Base-by-base conservation (phyloP, 2,888 invertebrate species). In the Dasysyrphus tricinctus region DNA sequence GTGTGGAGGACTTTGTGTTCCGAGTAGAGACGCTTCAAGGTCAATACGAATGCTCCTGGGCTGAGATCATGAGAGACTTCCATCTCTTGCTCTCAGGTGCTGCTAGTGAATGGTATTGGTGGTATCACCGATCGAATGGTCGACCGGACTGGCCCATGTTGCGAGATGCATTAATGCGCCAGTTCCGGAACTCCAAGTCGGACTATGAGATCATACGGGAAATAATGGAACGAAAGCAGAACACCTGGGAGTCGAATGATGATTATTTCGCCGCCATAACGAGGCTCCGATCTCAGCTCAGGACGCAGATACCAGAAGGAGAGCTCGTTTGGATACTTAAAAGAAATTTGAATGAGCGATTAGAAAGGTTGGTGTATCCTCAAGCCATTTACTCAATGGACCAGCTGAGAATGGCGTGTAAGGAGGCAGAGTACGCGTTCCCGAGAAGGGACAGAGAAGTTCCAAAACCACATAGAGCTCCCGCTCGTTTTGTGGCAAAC, bases 41-140 rank as follows among this genome's bases (percentile, higher is more conserved):
- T 2, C 49, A 73, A 9, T 63, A 80, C 39, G 19, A 39, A 2
- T 72, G 67, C 19, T 16, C 54, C 14, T 80, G 80, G 80, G 16
- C 32, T 9, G 79, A 79, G 39, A 54, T 78, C n/a, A 11, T 78
- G 5, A 47, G 59, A 11, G 51, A 63, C 29, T 70, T 78, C 6
- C 54, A 73, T 47, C 16, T 61, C 6, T 47, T 80, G 19, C n/a
- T n/a, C n/a, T n/a, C n/a, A n/a, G n/a, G n/a, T n/a, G n/a, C 49
- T 42, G 79, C 57, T 1, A 37, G 61, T 12, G 73, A 80, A 11
- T 74, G 80, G 69, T 80, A 44, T 16, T 80, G 75, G 63, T 44
- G 69, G 19, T 76, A 37, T 56, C 47, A 39, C 3, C 51, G 70
- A 5, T 49, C 37, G 3, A 73, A 63, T 16, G 29, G 42, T 6